These are phyloP conservation scores for Ceratotherium simum DNA, from an alignment of 2,113 vertebrate species.

Conservation along the genomic window DNA sequence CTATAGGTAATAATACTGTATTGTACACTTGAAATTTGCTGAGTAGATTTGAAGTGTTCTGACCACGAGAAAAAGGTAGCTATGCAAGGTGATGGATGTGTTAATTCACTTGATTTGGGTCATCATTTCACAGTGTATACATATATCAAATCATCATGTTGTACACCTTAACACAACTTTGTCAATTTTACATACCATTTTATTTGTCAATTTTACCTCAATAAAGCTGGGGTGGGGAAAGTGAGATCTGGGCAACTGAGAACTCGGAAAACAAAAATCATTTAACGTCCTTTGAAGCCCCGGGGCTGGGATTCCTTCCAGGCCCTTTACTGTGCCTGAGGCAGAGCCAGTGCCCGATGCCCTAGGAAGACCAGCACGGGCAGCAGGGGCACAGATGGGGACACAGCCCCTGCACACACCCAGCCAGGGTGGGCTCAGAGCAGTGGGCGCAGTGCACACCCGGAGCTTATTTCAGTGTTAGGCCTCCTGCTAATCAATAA, in stretches of 20 bases:
- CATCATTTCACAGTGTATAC: background rate
- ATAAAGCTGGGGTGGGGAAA: background rate
- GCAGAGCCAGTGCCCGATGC: too few species aligned
- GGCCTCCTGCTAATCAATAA: background rate
- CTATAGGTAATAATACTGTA: background rate
- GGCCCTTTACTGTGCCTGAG: accelerated
- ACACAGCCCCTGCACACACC: accelerated
- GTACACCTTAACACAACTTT: background rate
- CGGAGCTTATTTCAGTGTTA: accelerated
- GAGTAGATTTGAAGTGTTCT: background rate
- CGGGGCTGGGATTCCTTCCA: background rate
- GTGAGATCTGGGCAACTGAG: background rate
- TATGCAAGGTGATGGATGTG: background rate
- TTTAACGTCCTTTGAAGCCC: background rate
- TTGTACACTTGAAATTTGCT: background rate
- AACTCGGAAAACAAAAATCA: background rate
- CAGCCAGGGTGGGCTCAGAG: background rate
- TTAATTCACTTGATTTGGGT: background rate
- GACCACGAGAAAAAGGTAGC: background rate
- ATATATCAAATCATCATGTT: background rate
- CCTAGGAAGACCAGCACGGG: background rate
- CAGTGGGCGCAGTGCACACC: accelerated
- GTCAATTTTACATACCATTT: background rate
- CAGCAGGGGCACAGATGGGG: accelerated
- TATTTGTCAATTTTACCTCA: background rate